Evolutionary conservation across 2,113 vertebrate species (phyloP).

Genomic region (Macrotus californicus): DNA sequence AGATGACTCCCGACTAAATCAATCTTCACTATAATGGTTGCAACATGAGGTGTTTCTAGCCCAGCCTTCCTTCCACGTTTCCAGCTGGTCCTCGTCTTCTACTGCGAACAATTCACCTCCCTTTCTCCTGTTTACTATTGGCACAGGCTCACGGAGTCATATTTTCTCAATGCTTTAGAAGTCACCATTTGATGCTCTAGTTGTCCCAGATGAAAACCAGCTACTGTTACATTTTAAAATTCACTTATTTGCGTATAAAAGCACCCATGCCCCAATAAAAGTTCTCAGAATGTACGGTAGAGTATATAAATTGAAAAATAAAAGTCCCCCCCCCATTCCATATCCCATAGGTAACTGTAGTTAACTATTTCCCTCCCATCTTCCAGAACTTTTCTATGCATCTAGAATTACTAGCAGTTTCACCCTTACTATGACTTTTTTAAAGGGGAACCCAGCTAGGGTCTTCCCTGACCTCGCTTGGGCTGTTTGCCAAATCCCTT

Average conservation of each 20-base stretch:
- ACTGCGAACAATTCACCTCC: not conserved
- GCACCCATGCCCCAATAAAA: not conserved
- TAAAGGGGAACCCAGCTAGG: not conserved
- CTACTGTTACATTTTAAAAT: not conserved
- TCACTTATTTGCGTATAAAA: not conserved
- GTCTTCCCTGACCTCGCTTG: not conserved
- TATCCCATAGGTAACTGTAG: not conserved
- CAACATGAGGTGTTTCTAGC: not conserved
- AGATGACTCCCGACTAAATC: not conserved
- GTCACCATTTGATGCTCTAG: not conserved
- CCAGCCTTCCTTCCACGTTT: too few relatives aligned
- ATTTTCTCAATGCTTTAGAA: not conserved
- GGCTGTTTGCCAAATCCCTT: not conserved
- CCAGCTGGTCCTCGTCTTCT: not conserved
- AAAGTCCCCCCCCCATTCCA: not conserved
- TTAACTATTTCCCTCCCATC: not conserved
- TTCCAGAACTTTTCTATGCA: not conserved
- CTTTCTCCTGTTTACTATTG: not conserved
- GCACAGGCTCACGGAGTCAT: not conserved
- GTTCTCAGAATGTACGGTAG: not conserved
- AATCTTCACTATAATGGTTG: not conserved
- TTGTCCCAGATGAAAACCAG: not conserved
- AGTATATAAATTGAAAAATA: not conserved
- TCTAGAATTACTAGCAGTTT: not conserved
- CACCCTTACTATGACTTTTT: not conserved